Conservation (phyloP, 2,888 invertebrate species). For the Rosalia funebris region DNA sequence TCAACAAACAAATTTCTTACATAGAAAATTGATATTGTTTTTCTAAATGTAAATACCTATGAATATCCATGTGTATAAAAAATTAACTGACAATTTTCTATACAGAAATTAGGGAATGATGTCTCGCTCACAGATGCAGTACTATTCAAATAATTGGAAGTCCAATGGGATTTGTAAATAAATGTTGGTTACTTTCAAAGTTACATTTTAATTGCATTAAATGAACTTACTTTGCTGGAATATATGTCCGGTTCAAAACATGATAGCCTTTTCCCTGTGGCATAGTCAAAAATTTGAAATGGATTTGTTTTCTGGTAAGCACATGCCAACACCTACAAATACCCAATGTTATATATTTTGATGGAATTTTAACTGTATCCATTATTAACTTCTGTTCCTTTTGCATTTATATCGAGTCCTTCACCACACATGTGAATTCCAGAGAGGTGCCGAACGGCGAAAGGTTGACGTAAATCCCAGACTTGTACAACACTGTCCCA, state of each 20-base stretch:
- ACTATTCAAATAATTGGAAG: too few species aligned
- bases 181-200: too few species aligned
- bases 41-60: too few species aligned
- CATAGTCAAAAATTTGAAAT: conserved; percentile 75
- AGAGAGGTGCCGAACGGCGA: conserved; percentile 68
- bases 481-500: conserved; percentile 75
- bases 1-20: too few species aligned
- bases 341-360: conserved; percentile 1
- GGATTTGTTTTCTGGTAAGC: conserved; percentile 72
- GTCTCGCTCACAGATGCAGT: too few species aligned
- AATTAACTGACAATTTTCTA: too few species aligned
- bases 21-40: too few species aligned
- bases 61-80: too few species aligned
- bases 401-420: conserved; percentile 72
- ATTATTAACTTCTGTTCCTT: conserved; percentile 69
- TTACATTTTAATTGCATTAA: too few species aligned
- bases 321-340: conserved; percentile 70
- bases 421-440: conserved; percentile 76
- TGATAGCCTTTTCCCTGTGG: conserved; percentile 71
- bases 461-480: conserved; percentile 75
- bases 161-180: too few species aligned
- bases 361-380: neutral
- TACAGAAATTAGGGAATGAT: too few species aligned
- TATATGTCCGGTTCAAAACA: conserved; percentile 69
- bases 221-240: conserved; percentile 52